Conservation (phyloP, 2,113 vertebrate species). For the Orthonyx spaldingii region DNA sequence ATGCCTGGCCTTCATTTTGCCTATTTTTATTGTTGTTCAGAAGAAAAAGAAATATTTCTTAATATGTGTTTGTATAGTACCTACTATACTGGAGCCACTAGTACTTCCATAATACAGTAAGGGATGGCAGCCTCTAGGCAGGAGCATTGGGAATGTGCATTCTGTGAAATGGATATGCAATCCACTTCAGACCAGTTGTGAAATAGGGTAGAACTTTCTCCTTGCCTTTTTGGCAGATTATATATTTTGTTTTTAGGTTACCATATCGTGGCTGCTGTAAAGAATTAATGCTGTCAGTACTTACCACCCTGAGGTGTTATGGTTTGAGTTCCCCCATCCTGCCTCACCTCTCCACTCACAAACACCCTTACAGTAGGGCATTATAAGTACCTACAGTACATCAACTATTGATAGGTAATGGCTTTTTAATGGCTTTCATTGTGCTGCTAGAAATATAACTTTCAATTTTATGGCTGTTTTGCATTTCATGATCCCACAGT, state of each 20-base stretch:
- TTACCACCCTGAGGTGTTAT: neutral
- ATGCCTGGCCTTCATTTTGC: neutral
- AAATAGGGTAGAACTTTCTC: neutral
- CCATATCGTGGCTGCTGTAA: neutral
- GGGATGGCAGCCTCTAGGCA: neutral
- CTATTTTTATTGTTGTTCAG: neutral
- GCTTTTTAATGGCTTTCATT: constrained; percentile 29
- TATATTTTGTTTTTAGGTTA: neutral
- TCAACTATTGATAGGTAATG: neutral
- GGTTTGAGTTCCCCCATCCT: neutral
- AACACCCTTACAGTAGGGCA: neutral
- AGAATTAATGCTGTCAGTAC: neutral
- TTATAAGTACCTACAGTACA: neutral
- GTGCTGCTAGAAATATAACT: neutral
- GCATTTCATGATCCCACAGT: neutral
- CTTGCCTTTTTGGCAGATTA: neutral
- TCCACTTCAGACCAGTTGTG: neutral
- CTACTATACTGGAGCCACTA: neutral
- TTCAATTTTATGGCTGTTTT: neutral
- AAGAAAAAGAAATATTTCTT: neutral
- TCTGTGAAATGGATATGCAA: neutral
- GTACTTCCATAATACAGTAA: neutral
- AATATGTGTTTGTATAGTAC: neutral
- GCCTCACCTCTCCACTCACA: neutral
- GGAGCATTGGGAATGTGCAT: neutral